phyloP scores from a whole-genome alignment of 2,113 vertebrate genomes.

The Vanacampus margaritifer region DNA sequence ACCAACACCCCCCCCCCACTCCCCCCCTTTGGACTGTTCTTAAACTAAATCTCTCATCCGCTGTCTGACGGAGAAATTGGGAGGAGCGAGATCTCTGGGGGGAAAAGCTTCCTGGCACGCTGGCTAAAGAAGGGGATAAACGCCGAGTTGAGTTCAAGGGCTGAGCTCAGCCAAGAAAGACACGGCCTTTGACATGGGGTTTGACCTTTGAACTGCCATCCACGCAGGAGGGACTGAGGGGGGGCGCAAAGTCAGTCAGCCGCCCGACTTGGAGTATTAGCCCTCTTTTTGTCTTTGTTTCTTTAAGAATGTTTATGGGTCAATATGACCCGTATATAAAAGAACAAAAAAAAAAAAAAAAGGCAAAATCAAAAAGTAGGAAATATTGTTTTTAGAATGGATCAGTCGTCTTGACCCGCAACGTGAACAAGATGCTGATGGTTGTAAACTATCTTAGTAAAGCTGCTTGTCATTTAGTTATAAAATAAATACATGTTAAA shows the following conservation, averaged over 20 bases:
- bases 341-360: not conserved
- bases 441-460: too few relatives aligned
- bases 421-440: too few relatives aligned
- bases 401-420: too few relatives aligned
- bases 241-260: constrained; percentile 23
- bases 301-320: not conserved
- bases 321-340: not conserved
- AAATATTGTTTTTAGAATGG: too few relatives aligned
- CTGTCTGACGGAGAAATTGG: constrained; percentile 34
- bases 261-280: constrained; percentile 28
- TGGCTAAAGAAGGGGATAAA: constrained; percentile 44
- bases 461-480: too few relatives aligned
- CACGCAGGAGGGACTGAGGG: not conserved
- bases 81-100: constrained; percentile 22
- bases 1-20: constrained; percentile 1
- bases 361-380: too few relatives aligned
- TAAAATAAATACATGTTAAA: too few relatives aligned
- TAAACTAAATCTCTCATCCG: constrained; percentile 34
- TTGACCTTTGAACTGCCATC: constrained; percentile 43
- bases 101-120: constrained; percentile 38
- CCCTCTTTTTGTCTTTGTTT: not conserved
- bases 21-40: constrained; percentile 19
- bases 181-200: constrained; percentile 32
- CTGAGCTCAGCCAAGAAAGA: constrained; percentile 41
- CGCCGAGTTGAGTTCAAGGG: constrained; percentile 55